Percentiles rank a stretch among this genome's conserved stretches.
Conservation (phyloP, 2,797 vertebrate genomes). For the Eulemur albifrons region DNA sequence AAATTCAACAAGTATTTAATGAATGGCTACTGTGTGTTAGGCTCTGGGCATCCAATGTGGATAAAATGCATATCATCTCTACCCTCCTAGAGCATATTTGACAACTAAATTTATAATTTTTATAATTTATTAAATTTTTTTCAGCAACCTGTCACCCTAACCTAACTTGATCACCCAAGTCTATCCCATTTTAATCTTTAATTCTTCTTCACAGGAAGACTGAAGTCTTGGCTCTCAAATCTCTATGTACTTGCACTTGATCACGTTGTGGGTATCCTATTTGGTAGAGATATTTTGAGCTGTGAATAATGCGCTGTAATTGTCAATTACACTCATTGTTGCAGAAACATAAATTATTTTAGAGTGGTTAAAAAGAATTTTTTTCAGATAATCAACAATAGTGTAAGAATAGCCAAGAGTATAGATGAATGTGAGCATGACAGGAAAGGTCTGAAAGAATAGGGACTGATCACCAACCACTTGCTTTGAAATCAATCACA, state of each 20-base stretch:
- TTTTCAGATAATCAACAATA: constrained; percentile 52
- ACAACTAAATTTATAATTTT: not conserved
- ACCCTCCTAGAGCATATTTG: not conserved
- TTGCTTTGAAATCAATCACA: constrained; percentile 40
- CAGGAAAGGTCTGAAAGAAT: constrained; percentile 31
- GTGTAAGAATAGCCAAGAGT: constrained; percentile 51
- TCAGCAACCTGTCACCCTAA: not conserved
- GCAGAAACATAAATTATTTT: constrained; percentile 67
- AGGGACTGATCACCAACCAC: constrained; percentile 35
- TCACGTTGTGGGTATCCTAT: not conserved
- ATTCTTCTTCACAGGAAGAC: not conserved
- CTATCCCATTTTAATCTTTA: not conserved
- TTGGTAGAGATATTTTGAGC: constrained; percentile 63
- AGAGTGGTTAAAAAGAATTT: constrained; percentile 36
- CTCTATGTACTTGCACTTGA: not conserved
- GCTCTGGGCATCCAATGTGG: not conserved
- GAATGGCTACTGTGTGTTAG: not conserved
- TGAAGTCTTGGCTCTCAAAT: not conserved
- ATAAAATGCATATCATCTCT: not conserved
- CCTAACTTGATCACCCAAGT: not conserved
- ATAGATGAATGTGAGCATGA: constrained; percentile 24
- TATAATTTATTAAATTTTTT: not conserved
- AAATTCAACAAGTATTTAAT: constrained; percentile 1
- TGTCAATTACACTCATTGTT: constrained; percentile 76
- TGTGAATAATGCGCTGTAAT: constrained; percentile 70